Evolutionary conservation across 2,113 vertebrate genomes (phyloP).

Genomic region (Syngnathus typhle): DNA sequence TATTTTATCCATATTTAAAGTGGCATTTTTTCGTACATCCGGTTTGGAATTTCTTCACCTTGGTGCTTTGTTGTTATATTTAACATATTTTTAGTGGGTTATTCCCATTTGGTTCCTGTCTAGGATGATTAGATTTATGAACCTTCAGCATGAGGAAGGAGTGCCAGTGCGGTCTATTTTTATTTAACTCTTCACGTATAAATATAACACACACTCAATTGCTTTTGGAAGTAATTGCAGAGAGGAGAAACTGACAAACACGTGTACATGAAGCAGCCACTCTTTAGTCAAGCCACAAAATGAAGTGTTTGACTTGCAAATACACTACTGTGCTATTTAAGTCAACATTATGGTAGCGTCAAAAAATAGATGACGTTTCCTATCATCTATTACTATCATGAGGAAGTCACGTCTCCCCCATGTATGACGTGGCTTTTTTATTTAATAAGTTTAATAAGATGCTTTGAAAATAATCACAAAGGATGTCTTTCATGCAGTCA

Average conservation of each 20-base stretch:
- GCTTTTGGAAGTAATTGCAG: slow-evolving; percentile 7
- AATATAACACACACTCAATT: neutral
- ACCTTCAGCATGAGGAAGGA: neutral
- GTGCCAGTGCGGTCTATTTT: neutral
- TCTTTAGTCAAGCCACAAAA: slow-evolving; percentile 2
- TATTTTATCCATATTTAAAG: too few species aligned
- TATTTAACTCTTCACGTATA: neutral
- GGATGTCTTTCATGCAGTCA: slow-evolving; percentile 9
- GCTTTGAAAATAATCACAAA: neutral
- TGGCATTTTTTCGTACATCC: too few species aligned
- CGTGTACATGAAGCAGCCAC: slow-evolving; percentile 1
- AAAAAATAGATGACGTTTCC: neutral
- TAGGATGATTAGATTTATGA: neutral
- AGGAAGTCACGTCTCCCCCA: neutral
- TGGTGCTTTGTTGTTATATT: neutral
- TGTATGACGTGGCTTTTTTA: neutral
- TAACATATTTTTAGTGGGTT: neutral
- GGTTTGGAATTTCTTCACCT: neutral
- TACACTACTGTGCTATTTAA: neutral
- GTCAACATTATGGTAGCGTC: neutral
- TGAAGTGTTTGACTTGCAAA: neutral
- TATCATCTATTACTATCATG: neutral
- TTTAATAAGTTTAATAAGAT: neutral
- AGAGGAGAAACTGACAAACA: neutral
- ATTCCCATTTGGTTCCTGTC: neutral